Evolutionary conservation across 2,113 vertebrate species (phyloP), one percentile per base, ranked within the genome.

Genomic region (Gallinago media): DNA sequence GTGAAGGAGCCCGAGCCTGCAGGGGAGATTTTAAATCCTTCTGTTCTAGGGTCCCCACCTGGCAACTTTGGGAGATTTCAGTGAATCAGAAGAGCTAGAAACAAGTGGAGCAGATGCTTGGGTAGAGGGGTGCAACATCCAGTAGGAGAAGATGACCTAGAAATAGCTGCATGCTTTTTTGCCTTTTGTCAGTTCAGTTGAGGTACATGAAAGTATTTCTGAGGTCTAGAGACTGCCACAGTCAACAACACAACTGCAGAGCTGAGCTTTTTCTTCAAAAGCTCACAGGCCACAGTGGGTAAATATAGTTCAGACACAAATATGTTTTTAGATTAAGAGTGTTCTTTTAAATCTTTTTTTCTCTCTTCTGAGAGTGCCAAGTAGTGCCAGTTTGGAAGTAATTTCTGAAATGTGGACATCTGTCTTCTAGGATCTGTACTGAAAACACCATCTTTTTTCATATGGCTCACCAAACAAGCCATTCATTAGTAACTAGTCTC

Each of bases 401-500:
- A 85, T 96, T 96, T 95, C 79, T 96, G 85, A 96, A 95, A 96
- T 89, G 76, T 91, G 94, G 92, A 84, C 95, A 95, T 93, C 95
- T 97, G 94, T 96, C 96, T 96, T 85, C 92, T 42, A 92, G 70
- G 65, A 93, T 93, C 73, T 87, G 88, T 88, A 78, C 95, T 94
- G 88, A 95, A 97, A 96, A 97, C 96, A 96, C 61, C 79, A 92
- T 79, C n/a, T 86, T 94, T 96, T 95, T 92, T 96, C 90, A 72
- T 81, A 86, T 38, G 56, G 72, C 90, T 97, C 93, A 91, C 70
- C 79, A 96, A 96, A 97, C 70, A 93, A 95, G 61, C 72, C 19
- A 92, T 89, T 95, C 85, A 91, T 94, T 96, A 96, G 88, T 75
- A 89, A 72, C 61, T 61, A 78, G 52, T 66, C 59, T 88, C 58